Conservation (phyloP, 2,797 vertebrate genomes). For the Leptodactylus fallax region DNA sequence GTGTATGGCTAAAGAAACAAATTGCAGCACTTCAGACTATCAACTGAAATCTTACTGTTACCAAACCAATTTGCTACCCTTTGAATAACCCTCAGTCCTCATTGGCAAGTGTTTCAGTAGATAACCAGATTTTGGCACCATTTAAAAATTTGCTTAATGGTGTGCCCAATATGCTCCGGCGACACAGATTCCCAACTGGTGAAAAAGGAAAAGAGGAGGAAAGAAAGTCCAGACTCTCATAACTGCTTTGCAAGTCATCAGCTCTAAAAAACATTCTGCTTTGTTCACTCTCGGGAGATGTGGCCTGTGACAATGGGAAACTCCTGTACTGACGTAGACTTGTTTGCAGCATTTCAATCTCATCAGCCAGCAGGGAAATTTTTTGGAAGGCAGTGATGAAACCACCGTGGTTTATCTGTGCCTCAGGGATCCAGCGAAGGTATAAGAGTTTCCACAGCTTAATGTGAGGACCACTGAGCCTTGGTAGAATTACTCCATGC, state of each 20-base stretch:
- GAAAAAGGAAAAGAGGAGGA: conserved; percentile 96
- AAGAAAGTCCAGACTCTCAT: conserved; percentile 82
- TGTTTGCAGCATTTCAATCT: conserved; percentile 87
- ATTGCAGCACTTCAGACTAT: neutral
- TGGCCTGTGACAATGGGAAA: conserved; percentile 68
- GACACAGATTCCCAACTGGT: conserved; percentile 91
- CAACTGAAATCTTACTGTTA: neutral
- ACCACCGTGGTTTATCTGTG: conserved; percentile 88
- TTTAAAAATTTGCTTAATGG: conserved; percentile 95
- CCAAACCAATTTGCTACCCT: conserved; percentile 61
- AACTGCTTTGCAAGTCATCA: conserved; percentile 69
- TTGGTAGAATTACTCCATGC: conserved; percentile 86
- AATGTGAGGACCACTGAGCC: conserved; percentile 82
- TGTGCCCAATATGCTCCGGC: conserved; percentile 87
- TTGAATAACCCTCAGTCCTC: conserved; percentile 77
- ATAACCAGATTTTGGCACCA: conserved; percentile 96
- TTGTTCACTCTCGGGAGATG: conserved; percentile 72
- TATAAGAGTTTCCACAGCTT: conserved; percentile 95
- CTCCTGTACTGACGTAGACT: conserved; percentile 82
- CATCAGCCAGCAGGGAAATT: conserved; percentile 88
- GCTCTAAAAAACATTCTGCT: conserved; percentile 88
- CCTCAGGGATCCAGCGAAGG: conserved; percentile 95
- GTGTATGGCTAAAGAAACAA: conserved; percentile 43
- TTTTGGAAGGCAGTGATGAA: conserved; percentile 85
- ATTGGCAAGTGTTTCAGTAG: conserved; percentile 92